A percentile compares a stretch with the other conserved stretches of the same genome.
These are phyloP conservation scores for Acromyrmex charruanus DNA, from an alignment of 1,140 invertebrate genomes.

Conservation along the genomic window DNA sequence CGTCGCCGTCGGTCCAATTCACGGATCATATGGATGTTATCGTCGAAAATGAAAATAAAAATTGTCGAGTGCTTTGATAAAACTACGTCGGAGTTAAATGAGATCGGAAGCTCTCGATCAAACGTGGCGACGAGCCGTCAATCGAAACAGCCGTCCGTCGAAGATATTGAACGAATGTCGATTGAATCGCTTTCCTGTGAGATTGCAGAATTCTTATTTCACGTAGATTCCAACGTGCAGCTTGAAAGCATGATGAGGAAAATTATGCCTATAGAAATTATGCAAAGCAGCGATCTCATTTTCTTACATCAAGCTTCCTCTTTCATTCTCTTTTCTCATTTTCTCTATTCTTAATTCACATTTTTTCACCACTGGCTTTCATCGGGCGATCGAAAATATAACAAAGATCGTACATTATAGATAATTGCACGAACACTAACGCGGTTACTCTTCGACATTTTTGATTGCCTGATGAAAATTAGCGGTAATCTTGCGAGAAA, in stretches of 20 bases:
- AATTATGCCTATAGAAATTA: constrained; percentile 47
- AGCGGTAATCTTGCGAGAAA: not conserved
- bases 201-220: constrained; percentile 31
- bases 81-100: constrained; percentile 48
- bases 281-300: constrained; percentile 28
- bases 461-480: constrained; percentile 2
- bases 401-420: too few relatives aligned
- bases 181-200: constrained; percentile 37
- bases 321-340: not conserved
- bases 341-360: constrained; percentile 3
- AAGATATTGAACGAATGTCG: constrained; percentile 34
- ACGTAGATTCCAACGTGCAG: not conserved
- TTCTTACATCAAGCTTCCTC: not conserved
- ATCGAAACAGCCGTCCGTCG: constrained; percentile 35
- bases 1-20: constrained; percentile 32
- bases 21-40: not conserved
- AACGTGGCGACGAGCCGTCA: constrained; percentile 17
- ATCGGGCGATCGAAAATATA: constrained; percentile 17
- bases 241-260: not conserved
- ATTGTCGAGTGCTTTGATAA: constrained; percentile 37
- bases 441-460: not conserved
- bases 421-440: too few relatives aligned
- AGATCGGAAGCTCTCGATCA: constrained; percentile 56
- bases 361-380: not conserved
- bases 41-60: constrained; percentile 49